Evolutionary conservation across 2,888 invertebrate genomes (phyloP).

Genomic region (Myopa tessellatipennis): DNA sequence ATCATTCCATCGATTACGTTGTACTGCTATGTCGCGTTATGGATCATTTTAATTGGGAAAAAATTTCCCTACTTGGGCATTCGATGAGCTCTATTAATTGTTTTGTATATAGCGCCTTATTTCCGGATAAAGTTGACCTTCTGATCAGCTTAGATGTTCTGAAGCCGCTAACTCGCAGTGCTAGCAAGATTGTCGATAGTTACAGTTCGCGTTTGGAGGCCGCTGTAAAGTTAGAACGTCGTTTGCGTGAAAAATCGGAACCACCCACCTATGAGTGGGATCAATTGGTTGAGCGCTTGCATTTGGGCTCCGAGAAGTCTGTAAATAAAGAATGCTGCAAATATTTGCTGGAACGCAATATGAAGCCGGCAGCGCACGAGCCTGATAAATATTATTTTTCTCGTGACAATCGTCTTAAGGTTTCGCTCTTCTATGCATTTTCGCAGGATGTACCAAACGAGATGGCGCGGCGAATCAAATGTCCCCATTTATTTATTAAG

Average conservation of each 20-base stretch:
- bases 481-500: slow-evolving; percentile 75
- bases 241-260: slow-evolving; percentile 63
- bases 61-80: slow-evolving; percentile 76
- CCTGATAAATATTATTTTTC: slow-evolving; percentile 74
- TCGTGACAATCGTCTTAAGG: slow-evolving; percentile 75
- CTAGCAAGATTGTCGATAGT: slow-evolving; percentile 53
- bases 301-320: slow-evolving; percentile 71
- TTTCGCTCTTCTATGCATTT: slow-evolving; percentile 56
- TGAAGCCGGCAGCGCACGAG: slow-evolving; percentile 70
- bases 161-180: slow-evolving; percentile 58
- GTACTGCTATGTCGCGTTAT: slow-evolving; percentile 71
- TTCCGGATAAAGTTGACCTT: slow-evolving; percentile 71
- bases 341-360: slow-evolving; percentile 71
- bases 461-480: slow-evolving; percentile 71
- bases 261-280: slow-evolving; percentile 75
- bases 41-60: slow-evolving; percentile 77
- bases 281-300: slow-evolving; percentile 72
- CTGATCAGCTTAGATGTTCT: slow-evolving; percentile 62
- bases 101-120: slow-evolving; percentile 73
- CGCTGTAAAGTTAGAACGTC: slow-evolving; percentile 67
- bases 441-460: slow-evolving; percentile 70
- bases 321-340: slow-evolving; percentile 71
- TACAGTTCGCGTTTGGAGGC: slow-evolving; percentile 67
- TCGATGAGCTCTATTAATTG: slow-evolving; percentile 76
- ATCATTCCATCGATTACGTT: slow-evolving; percentile 68